Percentiles rank a stretch among this genome's conserved stretches.
Evolutionary conservation across 1,140 invertebrate species (phyloP).

Genomic region (Pseudoatta argentina): DNA sequence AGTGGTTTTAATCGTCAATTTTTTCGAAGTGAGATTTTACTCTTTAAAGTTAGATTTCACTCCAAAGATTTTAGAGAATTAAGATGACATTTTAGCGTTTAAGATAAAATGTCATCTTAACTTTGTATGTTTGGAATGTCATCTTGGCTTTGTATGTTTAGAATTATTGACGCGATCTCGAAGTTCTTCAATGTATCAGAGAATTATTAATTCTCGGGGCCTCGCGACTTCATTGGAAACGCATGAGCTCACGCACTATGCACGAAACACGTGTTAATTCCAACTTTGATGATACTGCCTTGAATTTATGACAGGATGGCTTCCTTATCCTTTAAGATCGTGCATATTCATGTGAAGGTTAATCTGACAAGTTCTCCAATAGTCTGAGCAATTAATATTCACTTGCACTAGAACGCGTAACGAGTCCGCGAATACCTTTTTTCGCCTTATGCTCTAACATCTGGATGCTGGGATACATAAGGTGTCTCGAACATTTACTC

Average conservation of each 20-base stretch:
- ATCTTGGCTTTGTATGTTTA: too few relatives aligned
- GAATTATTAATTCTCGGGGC: neutral
- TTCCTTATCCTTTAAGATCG: slow-evolving; percentile 20
- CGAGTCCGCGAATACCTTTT: slow-evolving; percentile 24
- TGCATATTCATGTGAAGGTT: slow-evolving; percentile 55
- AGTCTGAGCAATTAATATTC: slow-evolving; percentile 48
- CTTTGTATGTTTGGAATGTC: neutral
- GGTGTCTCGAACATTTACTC: neutral
- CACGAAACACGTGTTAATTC: neutral
- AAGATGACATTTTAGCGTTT: neutral
- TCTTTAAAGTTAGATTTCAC: too few relatives aligned
- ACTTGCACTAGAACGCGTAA: slow-evolving; percentile 56
- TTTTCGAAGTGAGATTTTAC: too few relatives aligned
- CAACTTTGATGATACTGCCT: slow-evolving; percentile 10
- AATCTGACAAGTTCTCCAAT: slow-evolving; percentile 52
- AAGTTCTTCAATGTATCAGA: neutral
- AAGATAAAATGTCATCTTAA: neutral
- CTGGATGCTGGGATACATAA: slow-evolving; percentile 7
- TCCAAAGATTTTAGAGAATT: too few relatives aligned
- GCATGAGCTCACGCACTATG: neutral
- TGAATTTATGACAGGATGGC: slow-evolving; percentile 13
- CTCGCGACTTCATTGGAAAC: slow-evolving; percentile 9
- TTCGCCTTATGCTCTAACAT: slow-evolving; percentile 27
- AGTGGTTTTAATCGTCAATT: too few relatives aligned
- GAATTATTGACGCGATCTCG: neutral